Evolutionary conservation across 2,888 invertebrate species (phyloP).

Genomic region (Melolontha melolontha): DNA sequence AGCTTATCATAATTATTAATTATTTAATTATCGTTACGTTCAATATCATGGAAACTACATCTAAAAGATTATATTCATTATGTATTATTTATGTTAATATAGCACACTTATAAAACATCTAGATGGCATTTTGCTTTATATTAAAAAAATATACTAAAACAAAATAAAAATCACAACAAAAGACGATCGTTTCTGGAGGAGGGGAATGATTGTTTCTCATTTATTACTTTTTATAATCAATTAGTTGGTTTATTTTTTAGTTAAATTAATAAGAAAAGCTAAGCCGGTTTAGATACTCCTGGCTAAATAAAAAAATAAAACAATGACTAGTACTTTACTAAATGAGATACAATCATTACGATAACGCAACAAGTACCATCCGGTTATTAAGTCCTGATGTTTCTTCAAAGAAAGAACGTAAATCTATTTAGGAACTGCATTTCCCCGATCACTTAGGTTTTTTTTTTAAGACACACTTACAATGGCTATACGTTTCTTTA

Average conservation of each 20-base stretch:
- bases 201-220: conserved; percentile 29
- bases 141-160: conserved; percentile 12
- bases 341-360: conserved; percentile 33
- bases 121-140: conserved; percentile 42
- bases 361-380: background rate
- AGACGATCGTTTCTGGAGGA: background rate
- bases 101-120: conserved; percentile 46
- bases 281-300: background rate
- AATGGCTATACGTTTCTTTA: background rate
- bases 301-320: conserved; percentile 15
- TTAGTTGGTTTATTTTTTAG: conserved; percentile 1
- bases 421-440: conserved; percentile 34
- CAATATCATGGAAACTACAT: conserved; percentile 40
- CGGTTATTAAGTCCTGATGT: conserved; percentile 6
- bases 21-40: conserved; percentile 29
- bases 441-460: conserved; percentile 15
- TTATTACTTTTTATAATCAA: background rate
- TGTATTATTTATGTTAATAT: conserved; percentile 26
- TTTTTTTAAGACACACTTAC: conserved; percentile 7
- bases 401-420: conserved; percentile 12
- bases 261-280: conserved; percentile 7
- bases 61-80: conserved; percentile 42
- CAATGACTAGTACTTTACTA: conserved; percentile 28
- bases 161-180: conserved; percentile 12
- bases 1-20: conserved; percentile 31